Evolutionary conservation across 2,888 invertebrate genomes (phyloP), one percentile per base, ranked within the genome.

Genomic region (Hirtodrosophila histrioides): DNA sequence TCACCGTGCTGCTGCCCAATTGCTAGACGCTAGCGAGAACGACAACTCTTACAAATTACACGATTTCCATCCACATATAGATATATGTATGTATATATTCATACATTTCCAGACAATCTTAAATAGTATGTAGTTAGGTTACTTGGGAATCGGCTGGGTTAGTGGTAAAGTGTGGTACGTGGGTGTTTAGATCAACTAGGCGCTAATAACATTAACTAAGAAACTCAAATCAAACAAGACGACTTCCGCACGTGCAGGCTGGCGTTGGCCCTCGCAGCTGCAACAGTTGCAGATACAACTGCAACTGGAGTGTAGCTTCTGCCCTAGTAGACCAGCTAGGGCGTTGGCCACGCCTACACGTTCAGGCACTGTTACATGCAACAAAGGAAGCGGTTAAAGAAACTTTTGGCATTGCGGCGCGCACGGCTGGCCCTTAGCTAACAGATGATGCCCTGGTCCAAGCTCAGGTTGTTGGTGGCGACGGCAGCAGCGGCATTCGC

Each of bases 371-470:
- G 89, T 83, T 91, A 91, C 91, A 91, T 91, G 84, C 91, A 91
- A 80, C 91, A 91, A 54, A 91, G 88, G 82, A 91, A 91, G 74
- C 90, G 90, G 80, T 91, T 89, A 89, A 91, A 91, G 88, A 91
- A 91, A 90, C 91, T 91, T 89, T 91, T 91, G 91, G 91, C 91
- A 90, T 91, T 91, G 79, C 90, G 91, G 75, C 91, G 89, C 81
- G 87, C 90, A 84, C 91, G 89, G 67, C 83, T 89, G 89, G 90
- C 91, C 90, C 88, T 91, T 91, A 91, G 91, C 91, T 91, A 91
- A 91, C 91, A 91, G 82, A 91, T 91, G 78, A 91, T 92, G 82
- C 92, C 91, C 88, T 92, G 92, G 79, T 92, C 92, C 78, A 91
- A 77, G 53, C 89, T 91, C 70, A 91, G 74, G 80, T 89, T 91